Conservation (phyloP, 2,888 invertebrate genomes). For the Eristalis pertinax region DNA sequence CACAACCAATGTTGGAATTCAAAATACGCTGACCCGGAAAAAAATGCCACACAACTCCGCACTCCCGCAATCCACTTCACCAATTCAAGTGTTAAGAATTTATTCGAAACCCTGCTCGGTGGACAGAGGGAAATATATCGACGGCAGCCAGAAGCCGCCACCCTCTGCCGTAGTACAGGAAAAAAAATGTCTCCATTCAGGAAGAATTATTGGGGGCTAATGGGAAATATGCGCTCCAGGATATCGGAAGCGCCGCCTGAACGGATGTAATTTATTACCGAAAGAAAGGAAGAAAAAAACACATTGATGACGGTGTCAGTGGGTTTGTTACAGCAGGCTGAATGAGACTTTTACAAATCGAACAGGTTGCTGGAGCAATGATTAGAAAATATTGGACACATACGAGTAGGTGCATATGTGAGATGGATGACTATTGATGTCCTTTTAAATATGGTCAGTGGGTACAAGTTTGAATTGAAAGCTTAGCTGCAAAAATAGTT, state of each 20-base stretch:
- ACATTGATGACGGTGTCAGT: constrained; percentile 27
- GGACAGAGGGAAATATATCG: constrained; percentile 16
- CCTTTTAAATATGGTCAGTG: too few relatives aligned
- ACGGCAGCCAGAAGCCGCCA: neutral
- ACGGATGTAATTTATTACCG: constrained; percentile 20
- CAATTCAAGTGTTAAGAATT: constrained; percentile 5
- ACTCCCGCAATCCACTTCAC: neutral
- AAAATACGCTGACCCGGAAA: neutral
- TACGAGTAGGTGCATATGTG: neutral
- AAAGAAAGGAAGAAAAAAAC: neutral
- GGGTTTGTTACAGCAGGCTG: neutral
- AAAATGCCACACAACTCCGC: neutral
- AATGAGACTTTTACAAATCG: neutral
- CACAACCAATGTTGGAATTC: neutral
- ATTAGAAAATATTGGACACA: neutral
- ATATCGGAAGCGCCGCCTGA: constrained; percentile 15
- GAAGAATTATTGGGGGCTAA: constrained; percentile 34
- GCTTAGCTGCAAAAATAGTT: too few relatives aligned
- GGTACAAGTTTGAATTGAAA: too few relatives aligned
- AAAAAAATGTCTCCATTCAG: constrained; percentile 18
- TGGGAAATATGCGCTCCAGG: constrained; percentile 33
- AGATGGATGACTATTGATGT: too few relatives aligned
- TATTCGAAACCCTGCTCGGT: neutral
- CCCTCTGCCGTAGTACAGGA: neutral
- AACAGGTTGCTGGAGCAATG: constrained; percentile 21